phyloP scores from a whole-genome alignment of 1,140 invertebrate species.

The Zaprionus lachaisei region DNA sequence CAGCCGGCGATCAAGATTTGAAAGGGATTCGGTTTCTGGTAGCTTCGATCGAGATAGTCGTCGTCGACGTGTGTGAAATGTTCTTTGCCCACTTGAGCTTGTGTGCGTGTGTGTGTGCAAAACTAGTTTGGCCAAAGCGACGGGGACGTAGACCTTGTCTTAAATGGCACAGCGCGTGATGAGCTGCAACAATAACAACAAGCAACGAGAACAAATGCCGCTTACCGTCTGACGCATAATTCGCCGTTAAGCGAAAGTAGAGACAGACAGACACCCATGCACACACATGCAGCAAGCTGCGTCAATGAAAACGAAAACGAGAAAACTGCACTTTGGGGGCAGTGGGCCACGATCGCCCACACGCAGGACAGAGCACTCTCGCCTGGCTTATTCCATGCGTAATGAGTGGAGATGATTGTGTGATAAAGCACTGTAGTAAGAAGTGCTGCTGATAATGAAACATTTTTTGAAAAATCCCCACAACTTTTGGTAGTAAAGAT shows the following conservation, averaged over 20 bases:
- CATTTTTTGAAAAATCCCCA: not conserved
- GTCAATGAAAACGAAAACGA: constrained; percentile 38
- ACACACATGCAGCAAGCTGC: constrained; percentile 13
- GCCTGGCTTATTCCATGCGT: not conserved
- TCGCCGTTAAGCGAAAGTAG: constrained; percentile 23
- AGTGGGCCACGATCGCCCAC: constrained; percentile 26
- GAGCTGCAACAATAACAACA: constrained; percentile 19
- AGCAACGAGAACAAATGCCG: not conserved
- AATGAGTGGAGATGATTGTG: not conserved
- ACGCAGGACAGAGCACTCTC: not conserved
- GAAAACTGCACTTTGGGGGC: constrained; percentile 30
- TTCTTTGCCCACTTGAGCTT: constrained; percentile 5
- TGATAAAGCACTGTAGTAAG: not conserved
- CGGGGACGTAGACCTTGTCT: constrained; percentile 52
- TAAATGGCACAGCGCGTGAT: constrained; percentile 63
- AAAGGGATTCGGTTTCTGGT: constrained; percentile 46
- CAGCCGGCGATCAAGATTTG: constrained; percentile 35
- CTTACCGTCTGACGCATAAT: constrained; percentile 10
- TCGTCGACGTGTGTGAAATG: constrained; percentile 1
- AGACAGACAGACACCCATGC: not conserved
- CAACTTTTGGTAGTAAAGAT: not conserved
- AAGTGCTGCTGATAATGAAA: not conserved
- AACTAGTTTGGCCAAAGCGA: constrained; percentile 59
- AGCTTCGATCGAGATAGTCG: constrained; percentile 32
- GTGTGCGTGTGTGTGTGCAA: constrained; percentile 22